Conservation (phyloP, 2,888 invertebrate genomes). For the Atherix ibis region DNA sequence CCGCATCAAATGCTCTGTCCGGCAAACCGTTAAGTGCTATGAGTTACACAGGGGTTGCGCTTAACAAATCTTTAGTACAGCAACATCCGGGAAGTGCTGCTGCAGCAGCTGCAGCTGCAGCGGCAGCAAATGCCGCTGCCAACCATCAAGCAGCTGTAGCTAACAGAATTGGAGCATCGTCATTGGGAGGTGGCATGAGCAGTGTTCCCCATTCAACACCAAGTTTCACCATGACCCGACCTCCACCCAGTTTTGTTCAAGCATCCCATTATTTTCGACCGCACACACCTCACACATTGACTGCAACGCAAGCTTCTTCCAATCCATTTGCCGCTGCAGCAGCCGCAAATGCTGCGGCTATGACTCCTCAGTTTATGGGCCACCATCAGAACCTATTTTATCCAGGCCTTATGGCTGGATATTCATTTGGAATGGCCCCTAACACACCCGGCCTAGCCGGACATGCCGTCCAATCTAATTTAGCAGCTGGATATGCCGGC, state of each 20-base stretch:
- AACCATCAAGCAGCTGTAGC: slow-evolving; percentile 13
- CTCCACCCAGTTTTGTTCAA: slow-evolving; percentile 6
- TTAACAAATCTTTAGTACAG: slow-evolving; percentile 38
- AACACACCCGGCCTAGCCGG: slow-evolving; percentile 4
- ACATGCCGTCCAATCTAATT: slow-evolving; percentile 10
- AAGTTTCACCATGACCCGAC: slow-evolving; percentile 5
- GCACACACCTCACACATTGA: slow-evolving; percentile 2
- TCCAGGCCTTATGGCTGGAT: slow-evolving; percentile 35
- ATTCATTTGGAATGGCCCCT: slow-evolving; percentile 36
- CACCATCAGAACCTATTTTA: slow-evolving; percentile 23
- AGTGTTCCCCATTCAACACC: slow-evolving; percentile 6
- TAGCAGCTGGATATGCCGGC: slow-evolving; percentile 10
- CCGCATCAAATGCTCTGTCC: slow-evolving; percentile 27
- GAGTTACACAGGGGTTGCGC: slow-evolving; percentile 52
- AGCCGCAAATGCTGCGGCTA: slow-evolving; percentile 14
- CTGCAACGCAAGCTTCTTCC: slow-evolving; percentile 12
- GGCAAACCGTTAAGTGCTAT: slow-evolving; percentile 42
- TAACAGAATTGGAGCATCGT: slow-evolving; percentile 5
- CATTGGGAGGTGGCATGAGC: slow-evolving; percentile 1
- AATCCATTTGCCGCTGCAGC: slow-evolving; percentile 19
- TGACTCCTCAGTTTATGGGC: slow-evolving; percentile 14
- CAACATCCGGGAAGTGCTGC: slow-evolving; percentile 10
- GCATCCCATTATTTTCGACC: slow-evolving; percentile 2
- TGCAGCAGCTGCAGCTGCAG: slow-evolving; percentile 14
- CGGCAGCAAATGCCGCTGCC: slow-evolving; percentile 11